Evolutionary conservation across 2,888 invertebrate species (phyloP).

Genomic region (Empis stercorea): DNA sequence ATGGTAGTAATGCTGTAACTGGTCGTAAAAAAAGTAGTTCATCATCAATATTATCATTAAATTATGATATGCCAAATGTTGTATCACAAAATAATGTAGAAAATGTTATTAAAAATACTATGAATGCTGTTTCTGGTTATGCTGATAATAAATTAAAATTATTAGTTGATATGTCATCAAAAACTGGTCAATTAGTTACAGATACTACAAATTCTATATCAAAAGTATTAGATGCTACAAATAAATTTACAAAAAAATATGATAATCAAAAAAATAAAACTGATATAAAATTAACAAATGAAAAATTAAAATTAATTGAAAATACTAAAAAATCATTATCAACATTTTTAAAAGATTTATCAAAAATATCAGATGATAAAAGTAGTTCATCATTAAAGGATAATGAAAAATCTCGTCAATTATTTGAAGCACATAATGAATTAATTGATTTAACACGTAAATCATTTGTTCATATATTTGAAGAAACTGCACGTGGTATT

Average conservation of each 20-base stretch:
- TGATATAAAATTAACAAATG: neutral
- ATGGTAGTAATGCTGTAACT: neutral
- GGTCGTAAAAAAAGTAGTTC: too few species aligned
- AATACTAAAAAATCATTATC: constrained; percentile 6
- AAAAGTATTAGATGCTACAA: constrained; percentile 1
- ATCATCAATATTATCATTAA: too few species aligned
- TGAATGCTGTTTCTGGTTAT: neutral
- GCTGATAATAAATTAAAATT: constrained; percentile 4
- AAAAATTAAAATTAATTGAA: constrained; percentile 7
- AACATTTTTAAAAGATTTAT: constrained; percentile 5
- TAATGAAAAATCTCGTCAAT: neutral
- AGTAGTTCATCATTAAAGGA: neutral
- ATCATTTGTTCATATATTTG: constrained; percentile 1
- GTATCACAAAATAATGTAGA: neutral
- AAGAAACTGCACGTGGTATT: constrained; percentile 4
- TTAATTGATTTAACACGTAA: constrained; percentile 4
- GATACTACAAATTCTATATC: constrained; percentile 6
- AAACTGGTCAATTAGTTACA: constrained; percentile 3
- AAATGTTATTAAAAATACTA: neutral
- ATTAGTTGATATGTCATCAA: constrained; percentile 5
- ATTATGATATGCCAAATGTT: too few species aligned
- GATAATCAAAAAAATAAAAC: constrained; percentile 4
- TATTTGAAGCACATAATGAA: constrained; percentile 2
- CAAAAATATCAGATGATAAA: constrained; percentile 2
- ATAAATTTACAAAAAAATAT: constrained; percentile 1